Evolutionary conservation across 2,797 vertebrate species (phyloP).

Genomic region (Cirrhinus mrigala): DNA sequence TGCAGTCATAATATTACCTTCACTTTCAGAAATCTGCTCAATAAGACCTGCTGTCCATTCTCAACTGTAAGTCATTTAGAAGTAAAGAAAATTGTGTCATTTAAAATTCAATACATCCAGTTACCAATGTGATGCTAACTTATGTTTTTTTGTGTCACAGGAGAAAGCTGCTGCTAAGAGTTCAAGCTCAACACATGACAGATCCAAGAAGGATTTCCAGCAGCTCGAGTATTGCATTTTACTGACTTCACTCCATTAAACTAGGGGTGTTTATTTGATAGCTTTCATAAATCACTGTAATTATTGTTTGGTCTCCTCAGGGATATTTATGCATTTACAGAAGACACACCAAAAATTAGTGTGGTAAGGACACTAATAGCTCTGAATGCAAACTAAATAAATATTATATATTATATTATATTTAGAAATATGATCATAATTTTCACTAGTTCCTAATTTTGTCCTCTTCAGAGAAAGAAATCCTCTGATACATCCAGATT

Average conservation of each 20-base stretch:
- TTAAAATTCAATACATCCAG: neutral
- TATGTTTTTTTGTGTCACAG: conserved; percentile 1
- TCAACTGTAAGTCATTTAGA: conserved; percentile 52
- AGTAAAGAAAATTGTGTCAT: neutral
- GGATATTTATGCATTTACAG: conserved; percentile 86
- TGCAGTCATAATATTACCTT: neutral
- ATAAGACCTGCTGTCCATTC: conserved; percentile 39
- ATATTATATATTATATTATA: neutral
- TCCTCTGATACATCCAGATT: conserved; percentile 52
- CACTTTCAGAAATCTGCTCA: conserved; percentile 46
- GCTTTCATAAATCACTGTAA: neutral
- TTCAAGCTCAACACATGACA: conserved; percentile 50
- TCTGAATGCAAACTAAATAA: neutral
- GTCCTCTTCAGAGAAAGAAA: conserved; percentile 65
- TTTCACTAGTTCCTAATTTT: conserved; percentile 15
- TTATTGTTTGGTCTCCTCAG: conserved; percentile 55
- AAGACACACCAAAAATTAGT: conserved; percentile 78
- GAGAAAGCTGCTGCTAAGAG: conserved; percentile 60
- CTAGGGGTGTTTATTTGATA: neutral
- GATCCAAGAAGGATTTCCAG: conserved; percentile 48
- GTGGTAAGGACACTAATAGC: conserved; percentile 77
- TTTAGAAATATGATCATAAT: neutral
- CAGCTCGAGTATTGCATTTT: conserved; percentile 65
- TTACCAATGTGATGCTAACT: neutral
- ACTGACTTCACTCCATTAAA: neutral